Evolutionary conservation across 2,113 vertebrate genomes (phyloP).

Genomic region (Muntiacus muntjak): DNA sequence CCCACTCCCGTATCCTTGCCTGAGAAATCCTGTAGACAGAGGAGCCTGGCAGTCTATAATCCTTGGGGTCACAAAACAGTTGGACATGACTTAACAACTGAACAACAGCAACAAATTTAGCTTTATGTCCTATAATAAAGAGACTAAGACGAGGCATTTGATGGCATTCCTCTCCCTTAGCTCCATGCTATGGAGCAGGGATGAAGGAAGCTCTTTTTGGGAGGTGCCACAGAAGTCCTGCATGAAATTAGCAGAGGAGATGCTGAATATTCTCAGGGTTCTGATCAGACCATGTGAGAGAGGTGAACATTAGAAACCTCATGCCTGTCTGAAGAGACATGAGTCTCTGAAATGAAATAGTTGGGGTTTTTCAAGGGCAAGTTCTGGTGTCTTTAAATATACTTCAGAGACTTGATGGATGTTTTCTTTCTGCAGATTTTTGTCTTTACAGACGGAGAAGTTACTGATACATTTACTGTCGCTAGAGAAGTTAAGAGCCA

Average conservation of each 20-base stretch:
- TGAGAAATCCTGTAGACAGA: not conserved
- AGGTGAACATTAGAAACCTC: not conserved
- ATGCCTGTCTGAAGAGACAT: not conserved
- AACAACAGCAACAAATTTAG: not conserved
- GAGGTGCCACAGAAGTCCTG: rapidly evolving
- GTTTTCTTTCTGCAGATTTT: constrained; percentile 81
- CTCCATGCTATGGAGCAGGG: not conserved
- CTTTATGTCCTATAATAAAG: not conserved
- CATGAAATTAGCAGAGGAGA: not conserved
- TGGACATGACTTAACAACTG: not conserved
- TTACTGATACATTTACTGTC: constrained; percentile 82
- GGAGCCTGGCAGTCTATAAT: not conserved
- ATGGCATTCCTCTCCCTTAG: not conserved
- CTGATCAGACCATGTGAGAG: not conserved
- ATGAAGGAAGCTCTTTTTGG: not conserved
- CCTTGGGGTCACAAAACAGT: not conserved
- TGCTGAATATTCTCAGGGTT: not conserved
- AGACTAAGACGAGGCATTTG: not conserved
- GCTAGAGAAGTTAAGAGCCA: constrained; percentile 81
- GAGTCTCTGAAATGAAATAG: not conserved
- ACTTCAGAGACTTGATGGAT: not conserved
- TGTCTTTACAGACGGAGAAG: constrained; percentile 91
- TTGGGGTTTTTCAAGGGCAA: not conserved
- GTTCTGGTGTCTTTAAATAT: not conserved
- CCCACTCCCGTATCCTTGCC: not conserved